A percentile compares a stretch with the other conserved stretches of the same genome.
Conservation (phyloP, 2,113 vertebrate species). For the Muntiacus muntjak region DNA sequence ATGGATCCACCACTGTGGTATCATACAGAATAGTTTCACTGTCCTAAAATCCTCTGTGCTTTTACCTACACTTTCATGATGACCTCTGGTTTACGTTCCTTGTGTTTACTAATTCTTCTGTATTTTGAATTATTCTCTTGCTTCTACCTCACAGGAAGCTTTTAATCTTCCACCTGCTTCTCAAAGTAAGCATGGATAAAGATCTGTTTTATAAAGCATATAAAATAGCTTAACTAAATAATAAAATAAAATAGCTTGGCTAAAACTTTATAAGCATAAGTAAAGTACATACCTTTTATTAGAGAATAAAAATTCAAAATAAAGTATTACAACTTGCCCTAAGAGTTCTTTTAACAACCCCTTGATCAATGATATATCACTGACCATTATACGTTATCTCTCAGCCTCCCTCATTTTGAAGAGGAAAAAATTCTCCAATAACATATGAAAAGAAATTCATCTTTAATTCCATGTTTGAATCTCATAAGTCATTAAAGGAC, state of each 20-base stretch:
- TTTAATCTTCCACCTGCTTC: rapidly evolving
- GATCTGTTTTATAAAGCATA: neutral
- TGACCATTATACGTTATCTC: no score
- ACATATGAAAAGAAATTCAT: no score
- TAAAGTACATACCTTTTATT: no score
- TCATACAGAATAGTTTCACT: rapidly evolving
- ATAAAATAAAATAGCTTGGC: neutral
- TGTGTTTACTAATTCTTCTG: neutral
- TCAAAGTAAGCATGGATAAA: neutral
- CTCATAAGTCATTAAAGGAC: no score
- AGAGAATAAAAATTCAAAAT: no score
- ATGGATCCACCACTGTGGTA: neutral
- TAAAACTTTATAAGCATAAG: neutral
- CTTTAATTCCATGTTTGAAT: no score
- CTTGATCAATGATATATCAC: no score
- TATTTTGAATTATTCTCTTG: neutral
- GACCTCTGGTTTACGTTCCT: rapidly evolving
- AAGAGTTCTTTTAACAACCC: no score
- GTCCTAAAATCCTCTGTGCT: neutral
- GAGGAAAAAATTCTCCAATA: no score
- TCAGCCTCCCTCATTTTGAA: no score
- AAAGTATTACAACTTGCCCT: no score
- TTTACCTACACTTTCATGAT: neutral
- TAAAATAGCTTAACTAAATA: neutral
- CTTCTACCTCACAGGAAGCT: neutral